These are phyloP conservation scores for Chauna torquata DNA, from an alignment of 2,113 vertebrate genomes.

Conservation along the genomic window DNA sequence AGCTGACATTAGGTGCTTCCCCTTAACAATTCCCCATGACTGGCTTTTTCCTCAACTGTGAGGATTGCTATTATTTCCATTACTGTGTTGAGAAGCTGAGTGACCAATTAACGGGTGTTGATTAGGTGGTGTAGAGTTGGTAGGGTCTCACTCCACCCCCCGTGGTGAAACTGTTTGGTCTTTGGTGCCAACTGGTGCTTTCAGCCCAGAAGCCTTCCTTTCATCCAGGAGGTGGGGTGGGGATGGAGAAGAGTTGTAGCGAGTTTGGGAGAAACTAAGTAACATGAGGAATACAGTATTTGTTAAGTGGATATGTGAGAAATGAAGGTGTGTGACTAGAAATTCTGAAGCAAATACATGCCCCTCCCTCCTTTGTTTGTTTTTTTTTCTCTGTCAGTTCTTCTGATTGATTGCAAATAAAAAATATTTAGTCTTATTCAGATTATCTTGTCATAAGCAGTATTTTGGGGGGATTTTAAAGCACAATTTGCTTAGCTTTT, in stretches of 20 bases:
- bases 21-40: no score
- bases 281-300: not conserved
- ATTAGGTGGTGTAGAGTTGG: not conserved
- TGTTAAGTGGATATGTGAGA: not conserved
- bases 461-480: not conserved
- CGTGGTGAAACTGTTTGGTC: no score
- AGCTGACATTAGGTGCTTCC: not conserved
- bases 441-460: not conserved
- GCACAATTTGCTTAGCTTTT: not conserved
- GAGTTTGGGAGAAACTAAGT: not conserved
- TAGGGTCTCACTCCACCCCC: not conserved
- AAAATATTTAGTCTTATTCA: not conserved
- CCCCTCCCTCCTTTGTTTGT: not conserved
- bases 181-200: not conserved
- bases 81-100: not conserved
- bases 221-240: not conserved
- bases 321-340: rapidly evolving
- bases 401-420: not conserved
- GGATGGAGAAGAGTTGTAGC: no score
- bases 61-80: not conserved
- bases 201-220: no score
- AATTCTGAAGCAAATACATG: rapidly evolving
- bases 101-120: not conserved
- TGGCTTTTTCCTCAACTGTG: not conserved
- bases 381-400: not conserved